Conservation (phyloP, 64 coral and sea anemone genomes). For the Stylophora pistillata region DNA sequence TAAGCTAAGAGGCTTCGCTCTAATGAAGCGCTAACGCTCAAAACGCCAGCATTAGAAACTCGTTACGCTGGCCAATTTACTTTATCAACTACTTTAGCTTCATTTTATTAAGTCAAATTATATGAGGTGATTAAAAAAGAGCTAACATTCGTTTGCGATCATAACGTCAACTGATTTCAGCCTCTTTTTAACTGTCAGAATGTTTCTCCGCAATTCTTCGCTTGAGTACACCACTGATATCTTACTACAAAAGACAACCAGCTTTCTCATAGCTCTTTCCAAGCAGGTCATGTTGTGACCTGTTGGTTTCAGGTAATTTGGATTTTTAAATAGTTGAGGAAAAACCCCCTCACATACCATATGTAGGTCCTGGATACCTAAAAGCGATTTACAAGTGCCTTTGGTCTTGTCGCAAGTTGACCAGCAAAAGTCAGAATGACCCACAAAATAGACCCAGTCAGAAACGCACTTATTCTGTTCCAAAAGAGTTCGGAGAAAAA, state of each 20-base stretch:
- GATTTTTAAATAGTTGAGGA: constrained; percentile 10
- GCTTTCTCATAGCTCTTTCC: background rate
- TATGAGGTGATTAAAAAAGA: too few species aligned
- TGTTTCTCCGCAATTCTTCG: background rate
- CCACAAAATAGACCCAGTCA: constrained; percentile 6
- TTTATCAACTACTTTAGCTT: too few species aligned
- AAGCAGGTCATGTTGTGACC: constrained; percentile 5
- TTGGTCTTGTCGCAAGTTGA: constrained; percentile 51
- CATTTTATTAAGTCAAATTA: too few species aligned
- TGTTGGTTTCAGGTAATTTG: background rate
- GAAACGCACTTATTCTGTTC: constrained; percentile 21
- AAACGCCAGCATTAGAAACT: too few species aligned
- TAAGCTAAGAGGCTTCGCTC: too few species aligned
- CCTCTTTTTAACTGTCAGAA: constrained; percentile 11
- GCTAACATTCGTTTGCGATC: background rate
- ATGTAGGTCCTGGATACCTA: constrained; percentile 11
- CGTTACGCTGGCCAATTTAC: too few species aligned
- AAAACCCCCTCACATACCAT: constrained; percentile 56
- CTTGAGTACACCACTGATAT: constrained; percentile 7
- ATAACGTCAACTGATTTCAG: background rate
- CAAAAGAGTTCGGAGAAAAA: constrained; percentile 16
- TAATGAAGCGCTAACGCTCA: too few species aligned
- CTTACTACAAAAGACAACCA: constrained; percentile 20
- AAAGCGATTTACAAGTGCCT: constrained; percentile 42
- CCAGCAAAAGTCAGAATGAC: constrained; percentile 4